Evolutionary conservation across 2,888 invertebrate genomes (phyloP), one percentile per base, ranked within the genome.

Genomic region (Plemyria rubiginata): DNA sequence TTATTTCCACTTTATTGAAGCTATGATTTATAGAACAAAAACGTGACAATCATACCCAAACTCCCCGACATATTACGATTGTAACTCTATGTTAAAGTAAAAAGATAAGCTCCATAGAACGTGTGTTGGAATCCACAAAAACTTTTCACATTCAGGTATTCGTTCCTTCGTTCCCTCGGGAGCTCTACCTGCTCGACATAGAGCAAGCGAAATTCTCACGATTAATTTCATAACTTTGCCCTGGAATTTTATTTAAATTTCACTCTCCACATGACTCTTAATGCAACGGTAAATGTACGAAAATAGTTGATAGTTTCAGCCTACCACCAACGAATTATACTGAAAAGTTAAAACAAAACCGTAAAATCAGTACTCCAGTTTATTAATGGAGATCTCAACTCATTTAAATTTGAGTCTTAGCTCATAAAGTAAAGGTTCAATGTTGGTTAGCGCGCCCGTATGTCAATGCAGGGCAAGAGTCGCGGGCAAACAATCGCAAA

Each of bases 101-200:
- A 81, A 77, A 16, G 32, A 32, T 32, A 32, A 7, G 74, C 76
- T 75, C 67, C 71, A 50, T 58, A 65, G 65, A 22, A 75, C 65
- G 67, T 61, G 62, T 67, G 69, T 67, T 62, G 63, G 72, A 78
- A 78, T 78, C 77, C 67, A 59, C 62, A 62, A 68, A 78, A 86
- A 85, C 78, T 87, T 86, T 83, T 75, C 78, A 76, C 81, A 82
- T 85, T 85, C 82, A 74, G 75, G 75, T 76, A 76, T 82, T 81
- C 73, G 75, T 72, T 73, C 65, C 72, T 72, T 65, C 75, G 65
- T 71, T 78, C 79, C 79, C 72, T 29, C 38, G 79, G 77, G 81
- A 73, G 63, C 67, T 66, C 59, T 78, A 79, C 82, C 81, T 78
- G 75, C 70, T 74, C 67, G 72, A 74, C 76, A 72, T 70, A 72